Evolutionary conservation across 2,888 invertebrate genomes (phyloP).

Genomic region (Nycteola revayana): DNA sequence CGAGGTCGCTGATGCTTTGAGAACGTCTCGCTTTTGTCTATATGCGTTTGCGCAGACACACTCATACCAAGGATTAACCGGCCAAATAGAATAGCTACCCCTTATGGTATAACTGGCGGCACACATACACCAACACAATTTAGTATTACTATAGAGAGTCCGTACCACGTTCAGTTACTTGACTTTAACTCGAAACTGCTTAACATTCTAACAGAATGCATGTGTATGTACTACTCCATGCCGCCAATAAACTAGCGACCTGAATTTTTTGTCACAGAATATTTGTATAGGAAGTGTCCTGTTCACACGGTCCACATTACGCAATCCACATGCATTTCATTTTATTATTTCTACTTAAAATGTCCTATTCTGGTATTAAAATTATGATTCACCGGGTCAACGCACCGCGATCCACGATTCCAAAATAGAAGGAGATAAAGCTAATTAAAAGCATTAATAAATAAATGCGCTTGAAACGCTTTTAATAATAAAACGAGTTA

Average conservation of each 20-base stretch:
- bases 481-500: constrained; percentile 58
- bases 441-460: constrained; percentile 76
- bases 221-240: constrained; percentile 49
- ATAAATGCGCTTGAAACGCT: constrained; percentile 61
- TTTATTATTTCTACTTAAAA: constrained; percentile 22
- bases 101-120: constrained; percentile 12
- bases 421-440: constrained; percentile 71
- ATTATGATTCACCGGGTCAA: constrained; percentile 60
- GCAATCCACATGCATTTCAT: constrained; percentile 26
- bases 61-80: constrained; percentile 51
- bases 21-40: constrained; percentile 67
- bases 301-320: constrained; percentile 56
- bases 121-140: constrained; percentile 22
- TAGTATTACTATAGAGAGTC: constrained; percentile 36
- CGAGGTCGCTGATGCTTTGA: constrained; percentile 62
- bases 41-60: constrained; percentile 50
- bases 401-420: constrained; percentile 53
- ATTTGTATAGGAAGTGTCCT: constrained; percentile 59
- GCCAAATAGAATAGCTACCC: constrained; percentile 30
- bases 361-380: constrained; percentile 34
- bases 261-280: constrained; percentile 65
- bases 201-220: constrained; percentile 74
- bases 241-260: constrained; percentile 72
- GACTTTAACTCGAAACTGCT: constrained; percentile 70
- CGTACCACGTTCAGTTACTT: constrained; percentile 50